Evolutionary conservation across 2,888 invertebrate species (phyloP).

Genomic region (Bedellia somnulentella): DNA sequence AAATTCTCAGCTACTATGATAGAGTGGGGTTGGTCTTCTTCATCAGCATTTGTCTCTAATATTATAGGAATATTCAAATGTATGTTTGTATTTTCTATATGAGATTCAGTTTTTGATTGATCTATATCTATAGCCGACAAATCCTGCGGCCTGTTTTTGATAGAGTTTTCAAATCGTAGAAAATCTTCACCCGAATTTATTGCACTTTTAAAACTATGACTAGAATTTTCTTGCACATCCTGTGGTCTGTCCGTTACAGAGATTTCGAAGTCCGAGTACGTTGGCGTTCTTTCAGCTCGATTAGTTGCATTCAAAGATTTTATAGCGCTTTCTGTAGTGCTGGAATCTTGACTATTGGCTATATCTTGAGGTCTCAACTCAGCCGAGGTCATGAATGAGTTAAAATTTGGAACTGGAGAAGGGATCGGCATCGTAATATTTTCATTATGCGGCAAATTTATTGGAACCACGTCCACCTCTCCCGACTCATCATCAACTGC

Average conservation of each 20-base stretch:
- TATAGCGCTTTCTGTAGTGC: conserved; percentile 24
- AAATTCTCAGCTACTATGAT: conserved; percentile 18
- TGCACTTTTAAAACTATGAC: conserved; percentile 25
- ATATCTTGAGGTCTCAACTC: conserved; percentile 35
- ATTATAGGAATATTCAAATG: not conserved
- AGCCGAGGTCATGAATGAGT: conserved; percentile 28
- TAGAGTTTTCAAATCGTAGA: conserved; percentile 29
- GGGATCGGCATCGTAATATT: too few species aligned
- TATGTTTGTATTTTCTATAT: not conserved
- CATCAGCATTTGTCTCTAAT: not conserved
- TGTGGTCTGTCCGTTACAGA: conserved; percentile 31
- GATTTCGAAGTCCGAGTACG: conserved; percentile 32
- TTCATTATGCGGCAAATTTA: conserved; percentile 20
- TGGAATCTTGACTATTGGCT: conserved; percentile 19
- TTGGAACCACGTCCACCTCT: conserved; percentile 19
- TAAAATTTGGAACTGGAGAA: conserved; percentile 24
- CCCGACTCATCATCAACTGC: conserved; percentile 13
- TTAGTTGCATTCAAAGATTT: conserved; percentile 22
- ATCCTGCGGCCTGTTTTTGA: conserved; percentile 32
- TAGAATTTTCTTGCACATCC: conserved; percentile 24
- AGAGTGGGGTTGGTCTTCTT: conserved; percentile 47
- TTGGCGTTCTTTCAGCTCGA: conserved; percentile 16
- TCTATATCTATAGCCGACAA: conserved; percentile 25
- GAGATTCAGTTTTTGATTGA: not conserved
- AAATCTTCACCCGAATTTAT: conserved; percentile 32